Evolutionary conservation across 2,113 vertebrate species (phyloP), one percentile per base, ranked within the genome.

Genomic region (Strix uralensis): DNA sequence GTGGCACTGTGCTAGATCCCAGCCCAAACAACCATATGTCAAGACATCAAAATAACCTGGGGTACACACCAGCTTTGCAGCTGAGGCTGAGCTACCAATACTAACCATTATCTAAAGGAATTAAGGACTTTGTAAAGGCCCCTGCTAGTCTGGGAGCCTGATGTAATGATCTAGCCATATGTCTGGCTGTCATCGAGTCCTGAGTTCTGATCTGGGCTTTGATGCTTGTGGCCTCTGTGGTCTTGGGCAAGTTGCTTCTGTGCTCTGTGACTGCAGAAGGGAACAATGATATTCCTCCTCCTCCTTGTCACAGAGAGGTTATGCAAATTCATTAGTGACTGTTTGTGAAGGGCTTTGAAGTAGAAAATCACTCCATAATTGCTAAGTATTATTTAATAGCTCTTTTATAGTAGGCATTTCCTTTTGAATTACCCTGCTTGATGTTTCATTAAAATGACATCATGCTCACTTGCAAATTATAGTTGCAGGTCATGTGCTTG

Each of bases 391-490:
- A 96, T 95, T 96, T 97, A 95, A 97, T 96, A 87, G 84, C 42
- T 93, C 62, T 66, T 95, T 85, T 91, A 94, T 70, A 83, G 70
- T 69, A 95, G 81, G 84, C 65, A 87, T 96, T 96, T 85, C 73
- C 54, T 95, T 95, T 88, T 82, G 86, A 97, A 91, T 95, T 91
- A 62, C 91, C 73, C 74, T 94, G 62, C 69, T 77, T 96, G 92
- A 97, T 92, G 70, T 96, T 95, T 95, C 91, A 97, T 97, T 95
- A 95, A 90, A 96, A 96, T 92, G 86, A 95, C 94, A 96, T 97
- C 95, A 92, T 85, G 73, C 61, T 87, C 81, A 85, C 86, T 97
- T 89, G 70, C 95, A 95, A 85, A 94, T 95, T 90, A 91, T 83
- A 77, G 51, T 85, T 49, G 44, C 67, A 92, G 74, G 84, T 89